Evolutionary conservation across 2,888 invertebrate genomes (phyloP), one percentile per base, ranked within the genome.

Genomic region (Oeneis ivallda): DNA sequence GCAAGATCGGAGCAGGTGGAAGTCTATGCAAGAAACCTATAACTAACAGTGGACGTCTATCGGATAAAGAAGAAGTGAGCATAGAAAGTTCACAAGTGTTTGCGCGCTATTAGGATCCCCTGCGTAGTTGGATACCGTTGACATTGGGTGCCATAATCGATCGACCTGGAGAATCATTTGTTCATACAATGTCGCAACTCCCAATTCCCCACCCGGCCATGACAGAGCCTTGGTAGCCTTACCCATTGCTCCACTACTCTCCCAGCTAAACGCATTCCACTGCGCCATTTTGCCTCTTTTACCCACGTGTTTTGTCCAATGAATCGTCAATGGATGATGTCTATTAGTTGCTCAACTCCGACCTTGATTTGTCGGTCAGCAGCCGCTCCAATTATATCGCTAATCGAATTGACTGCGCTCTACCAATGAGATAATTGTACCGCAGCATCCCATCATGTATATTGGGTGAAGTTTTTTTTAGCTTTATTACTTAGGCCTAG

Each of bases 321-420:
- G 19, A 61, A 9, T 49, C 64, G 47, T 65, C 70, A 65, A 66
- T 70, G 70, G 61, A 26, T 26, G 49, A 6, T 39, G 43, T 41
- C 54, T 60, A 62, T 59, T 66, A 66, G 66, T 57, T 66, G 63
- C 65, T 69, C 64, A 65, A 62, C 58, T 61, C 79, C 84, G 85
- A 85, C 87, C 85, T 76, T 74, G 71, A 64, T 68, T 68, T 60
- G 72, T 66, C 69, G 71, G 77, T 70, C 76, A 76, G 78, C 75
- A 79, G 75, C 76, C 77, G 84, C 70, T 75, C 76, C 88, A 89
- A 91, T 91, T 88, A 89, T 78, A 64, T 58, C 72, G 58, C 83
- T 90, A 91, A 91, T 91, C 89, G 89, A 91, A 90, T 89, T 90
- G 89, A 86, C 89, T 85, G 84, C 72, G 74, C 78, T 77, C 79